Evolutionary conservation across 2,113 vertebrate species (phyloP), one percentile per base, ranked within the genome.

Genomic region (Cyprinus carpio): DNA sequence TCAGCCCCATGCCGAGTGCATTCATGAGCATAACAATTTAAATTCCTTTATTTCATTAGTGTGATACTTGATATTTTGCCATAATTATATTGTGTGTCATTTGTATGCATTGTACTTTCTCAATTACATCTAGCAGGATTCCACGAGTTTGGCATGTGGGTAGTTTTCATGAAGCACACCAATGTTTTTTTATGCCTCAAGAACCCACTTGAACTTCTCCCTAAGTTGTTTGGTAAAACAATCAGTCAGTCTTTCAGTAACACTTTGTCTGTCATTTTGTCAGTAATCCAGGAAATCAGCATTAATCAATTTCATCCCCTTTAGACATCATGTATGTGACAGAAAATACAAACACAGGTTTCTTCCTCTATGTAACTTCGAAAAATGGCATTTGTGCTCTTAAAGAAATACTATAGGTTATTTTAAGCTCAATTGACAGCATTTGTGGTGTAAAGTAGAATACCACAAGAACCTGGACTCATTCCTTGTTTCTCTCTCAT

Each of bases 11-110:
- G 72, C 37, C 5, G 75, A 23, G 46, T 74, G 40, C 64, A 62
- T 75, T 31, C 56, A 67, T 67, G 62, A 81, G 43, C 9, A 51
- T 31, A 81, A 81, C 62, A 5, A 20, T 67, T 81, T 69, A n/a
- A 49, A 81, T 69, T 81, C 34, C 60, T 81, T 81, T 81, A 65
- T 81, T 64, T 81, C 78, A 81, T 81, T 64, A 65, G 58, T 43
- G 25, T 49, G 62, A 49, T 51, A 29, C 40, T 81, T 81, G 60
- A 81, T 51, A 69, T 81, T 81, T 81, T 81, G 79, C 25, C 79
- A 20, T 67, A 67, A 81, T 51, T 81, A 81, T 79, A 62, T 40
- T 25, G 54, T 58, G 29, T 62, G 76, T 62, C 56, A 40, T 79
- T 60, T 40, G 25, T 31, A 78, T 81, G 40, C 40, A 23, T 67